These are phyloP conservation scores for Aleiodes leptofemur DNA, from an alignment of 2,888 invertebrate species.

Conservation along the genomic window DNA sequence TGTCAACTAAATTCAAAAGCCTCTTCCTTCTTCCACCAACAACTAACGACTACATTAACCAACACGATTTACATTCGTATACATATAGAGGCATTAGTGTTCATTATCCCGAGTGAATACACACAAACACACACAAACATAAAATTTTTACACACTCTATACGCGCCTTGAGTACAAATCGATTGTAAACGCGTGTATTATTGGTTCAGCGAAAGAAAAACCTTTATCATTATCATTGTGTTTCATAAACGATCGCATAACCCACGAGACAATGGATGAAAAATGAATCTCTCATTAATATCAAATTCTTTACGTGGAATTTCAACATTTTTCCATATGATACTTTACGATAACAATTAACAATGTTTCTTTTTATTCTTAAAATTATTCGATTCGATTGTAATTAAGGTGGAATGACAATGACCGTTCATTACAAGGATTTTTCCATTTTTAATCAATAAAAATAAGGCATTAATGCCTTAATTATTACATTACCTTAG, in stretches of 20 bases:
- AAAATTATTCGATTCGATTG: no score
- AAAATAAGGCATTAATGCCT: no score
- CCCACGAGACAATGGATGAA: background rate
- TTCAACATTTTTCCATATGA: no score
- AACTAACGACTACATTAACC: constrained; percentile 8
- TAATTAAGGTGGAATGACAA: no score
- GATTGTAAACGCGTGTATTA: constrained; percentile 10
- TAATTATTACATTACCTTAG: background rate
- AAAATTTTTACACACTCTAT: background rate
- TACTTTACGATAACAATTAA: no score
- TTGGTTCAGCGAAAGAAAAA: background rate
- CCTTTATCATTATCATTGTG: background rate
- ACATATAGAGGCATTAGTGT: background rate
- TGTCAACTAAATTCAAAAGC: background rate
- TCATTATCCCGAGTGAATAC: background rate
- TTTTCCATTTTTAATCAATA: no score
- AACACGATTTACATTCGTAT: background rate
- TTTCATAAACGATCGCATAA: background rate
- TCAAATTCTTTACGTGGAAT: no score
- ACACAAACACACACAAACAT: background rate
- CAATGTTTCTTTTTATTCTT: no score
- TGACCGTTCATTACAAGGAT: background rate
- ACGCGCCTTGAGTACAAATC: constrained; percentile 9
- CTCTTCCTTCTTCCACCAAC: background rate
- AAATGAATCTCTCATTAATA: background rate